These are phyloP conservation scores for Eupelmus urozonus DNA, from an alignment of 2,888 invertebrate species.

Conservation along the genomic window DNA sequence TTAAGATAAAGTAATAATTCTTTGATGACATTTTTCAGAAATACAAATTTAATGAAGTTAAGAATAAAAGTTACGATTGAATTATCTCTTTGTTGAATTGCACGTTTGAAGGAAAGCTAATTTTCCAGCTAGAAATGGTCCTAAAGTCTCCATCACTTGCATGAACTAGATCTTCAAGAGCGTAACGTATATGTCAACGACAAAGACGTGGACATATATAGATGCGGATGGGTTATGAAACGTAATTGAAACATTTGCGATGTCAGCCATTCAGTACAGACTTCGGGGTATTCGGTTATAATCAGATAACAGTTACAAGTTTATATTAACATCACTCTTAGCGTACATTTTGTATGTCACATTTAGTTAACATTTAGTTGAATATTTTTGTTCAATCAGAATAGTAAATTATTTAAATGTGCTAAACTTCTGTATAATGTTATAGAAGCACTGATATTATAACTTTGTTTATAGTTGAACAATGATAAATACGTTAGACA, in stretches of 20 bases:
- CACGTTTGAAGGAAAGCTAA: constrained; percentile 3
- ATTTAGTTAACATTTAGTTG: too few relatives aligned
- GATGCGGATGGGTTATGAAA: constrained; percentile 46
- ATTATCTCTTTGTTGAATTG: background rate
- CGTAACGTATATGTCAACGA: constrained; percentile 35
- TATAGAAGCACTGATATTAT: too few relatives aligned
- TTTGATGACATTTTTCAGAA: too few relatives aligned
- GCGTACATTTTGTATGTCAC: background rate
- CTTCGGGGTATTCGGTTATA: constrained; percentile 2
- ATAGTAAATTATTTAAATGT: too few relatives aligned
- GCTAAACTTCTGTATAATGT: too few relatives aligned
- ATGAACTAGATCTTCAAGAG: constrained; percentile 40
- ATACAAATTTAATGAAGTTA: background rate
- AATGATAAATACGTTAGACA: too few relatives aligned
- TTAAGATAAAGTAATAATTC: too few relatives aligned
- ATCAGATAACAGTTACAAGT: background rate
- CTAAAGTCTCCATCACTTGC: constrained; percentile 37
- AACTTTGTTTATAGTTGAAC: too few relatives aligned
- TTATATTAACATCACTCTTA: background rate
- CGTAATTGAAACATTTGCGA: constrained; percentile 43
- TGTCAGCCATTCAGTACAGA: constrained; percentile 25
- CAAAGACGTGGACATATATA: constrained; percentile 44
- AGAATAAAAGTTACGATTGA: background rate
- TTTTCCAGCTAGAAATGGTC: background rate
- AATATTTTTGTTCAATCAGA: too few relatives aligned